Base-by-base conservation (phyloP, 2,113 vertebrate genomes). In the Lates calcarifer region DNA sequence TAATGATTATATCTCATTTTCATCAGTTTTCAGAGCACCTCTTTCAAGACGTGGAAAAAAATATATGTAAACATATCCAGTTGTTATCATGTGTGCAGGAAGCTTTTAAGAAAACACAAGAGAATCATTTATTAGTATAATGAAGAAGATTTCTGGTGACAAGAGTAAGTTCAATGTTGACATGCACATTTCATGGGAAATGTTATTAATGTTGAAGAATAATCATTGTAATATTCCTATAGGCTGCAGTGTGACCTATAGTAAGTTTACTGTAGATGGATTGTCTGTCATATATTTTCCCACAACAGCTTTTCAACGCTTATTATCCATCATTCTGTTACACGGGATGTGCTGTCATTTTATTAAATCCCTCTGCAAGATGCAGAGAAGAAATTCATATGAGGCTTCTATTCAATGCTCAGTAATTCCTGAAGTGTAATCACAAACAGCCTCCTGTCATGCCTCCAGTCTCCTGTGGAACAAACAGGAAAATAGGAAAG, bases 401-500 rank as follows among this genome's bases (percentile, higher is more conserved):
- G 20, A 56, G 24, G 14, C 18, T 18, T 70, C 15, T 22, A 26
- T 29, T 61, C 43, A 33, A 2, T 15, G 17, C 56, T 62, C 65
- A 49, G 2, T 55, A 26, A 56, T 64, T 61, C 55, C 2, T 37
- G 12, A 55, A 56, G 74, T 39, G 29, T 14, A 62, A 22, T 26
- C 67, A 77, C 33, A 37, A 55, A 60, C 29, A 14, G 8, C 41
- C 24, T 47, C 20, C 64, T 33, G 24, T 17, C 17, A 13, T 8
- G 15, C 9, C 9, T 18, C 26, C 22, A 18, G 33, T 49, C 20
- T 6, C 2, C n/a, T 2, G 1, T 0, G 1, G 8, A 17, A 14
- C 9, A 39, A 11, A 31, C 24, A 72, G 65, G 26, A 14, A 51
- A 35, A 37, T 13, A 65, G 17, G 5, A 55, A 12, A 33, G 6